Conservation (phyloP, 2,888 invertebrate species). For the Drosophila stalkeri region DNA sequence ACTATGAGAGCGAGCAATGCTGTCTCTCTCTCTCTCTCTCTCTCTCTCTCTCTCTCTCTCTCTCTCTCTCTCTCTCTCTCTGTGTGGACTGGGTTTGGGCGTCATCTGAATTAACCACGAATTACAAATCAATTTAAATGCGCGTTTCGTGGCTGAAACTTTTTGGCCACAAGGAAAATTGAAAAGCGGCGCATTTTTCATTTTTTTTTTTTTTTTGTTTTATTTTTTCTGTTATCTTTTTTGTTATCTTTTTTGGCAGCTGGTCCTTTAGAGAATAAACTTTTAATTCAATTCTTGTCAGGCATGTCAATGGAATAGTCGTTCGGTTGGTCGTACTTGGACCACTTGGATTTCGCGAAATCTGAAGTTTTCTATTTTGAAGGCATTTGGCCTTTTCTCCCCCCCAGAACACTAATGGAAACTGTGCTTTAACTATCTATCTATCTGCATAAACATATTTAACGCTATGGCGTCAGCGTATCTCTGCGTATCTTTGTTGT, state of each 20-base stretch:
- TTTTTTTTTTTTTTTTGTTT: conserved; percentile 1
- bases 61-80: too few species aligned
- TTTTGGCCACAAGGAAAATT: conserved; percentile 45
- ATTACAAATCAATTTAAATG: conserved; percentile 79
- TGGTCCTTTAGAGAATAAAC: conserved; percentile 50
- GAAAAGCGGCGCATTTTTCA: conserved; percentile 42
- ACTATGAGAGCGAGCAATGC: neutral
- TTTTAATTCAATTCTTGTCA: conserved; percentile 79
- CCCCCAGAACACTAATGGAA: conserved; percentile 22
- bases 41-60: too few species aligned
- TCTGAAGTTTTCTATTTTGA: conserved; percentile 20
- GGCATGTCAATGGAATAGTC: conserved; percentile 70
- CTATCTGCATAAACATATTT: conserved; percentile 5
- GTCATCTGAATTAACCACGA: conserved; percentile 68
- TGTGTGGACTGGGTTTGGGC: neutral
- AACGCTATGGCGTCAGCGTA: neutral
- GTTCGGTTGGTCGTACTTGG: neutral
- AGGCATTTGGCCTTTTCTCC: conserved; percentile 22
- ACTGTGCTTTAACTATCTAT: conserved; percentile 46
- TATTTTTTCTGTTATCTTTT: neutral
- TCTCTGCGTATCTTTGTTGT: conserved; percentile 13
- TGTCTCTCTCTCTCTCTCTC: too few species aligned
- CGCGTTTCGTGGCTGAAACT: conserved; percentile 47
- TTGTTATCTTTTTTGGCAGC: conserved; percentile 11
- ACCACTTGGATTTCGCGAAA: neutral